Evolutionary conservation across 1,140 invertebrate species (phyloP).

Genomic region (Heliconius eleuchia): DNA sequence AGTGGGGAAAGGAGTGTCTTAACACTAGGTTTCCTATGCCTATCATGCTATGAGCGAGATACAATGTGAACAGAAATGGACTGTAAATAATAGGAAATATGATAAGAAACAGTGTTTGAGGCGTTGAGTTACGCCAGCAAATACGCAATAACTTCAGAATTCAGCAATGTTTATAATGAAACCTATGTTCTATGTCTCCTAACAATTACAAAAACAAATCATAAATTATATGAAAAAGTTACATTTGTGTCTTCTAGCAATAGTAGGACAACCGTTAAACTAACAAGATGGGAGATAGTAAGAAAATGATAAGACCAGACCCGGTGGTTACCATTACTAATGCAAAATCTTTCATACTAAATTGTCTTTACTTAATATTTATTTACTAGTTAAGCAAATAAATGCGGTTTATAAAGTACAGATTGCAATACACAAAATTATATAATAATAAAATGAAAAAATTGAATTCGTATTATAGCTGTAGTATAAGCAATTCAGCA

Average conservation of each 20-base stretch:
- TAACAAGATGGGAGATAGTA: slow-evolving; percentile 3
- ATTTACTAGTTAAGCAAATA: background rate
- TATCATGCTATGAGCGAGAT: too few relatives aligned
- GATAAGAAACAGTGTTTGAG: background rate
- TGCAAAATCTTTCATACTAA: background rate
- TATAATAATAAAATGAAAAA: background rate
- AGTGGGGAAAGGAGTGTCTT: too few relatives aligned
- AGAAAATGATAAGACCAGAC: background rate
- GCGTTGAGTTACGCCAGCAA: too few relatives aligned
- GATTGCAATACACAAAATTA: background rate
- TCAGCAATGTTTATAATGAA: background rate
- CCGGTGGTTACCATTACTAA: background rate
- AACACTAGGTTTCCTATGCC: too few relatives aligned
- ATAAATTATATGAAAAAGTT: background rate
- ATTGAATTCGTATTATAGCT: background rate
- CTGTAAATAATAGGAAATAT: slow-evolving; percentile 14
- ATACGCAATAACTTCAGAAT: too few relatives aligned
- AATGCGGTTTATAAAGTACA: background rate
- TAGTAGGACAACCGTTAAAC: slow-evolving; percentile 1
- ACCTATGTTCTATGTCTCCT: background rate
- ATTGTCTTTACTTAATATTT: background rate
- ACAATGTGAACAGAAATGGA: background rate
- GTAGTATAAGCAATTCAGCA: background rate
- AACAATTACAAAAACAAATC: background rate
- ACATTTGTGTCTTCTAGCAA: background rate